A percentile compares a stretch with the other conserved stretches of the same genome.
Evolutionary conservation across 2,888 invertebrate species (phyloP).

Genomic region (Diadegma fenestrale): DNA sequence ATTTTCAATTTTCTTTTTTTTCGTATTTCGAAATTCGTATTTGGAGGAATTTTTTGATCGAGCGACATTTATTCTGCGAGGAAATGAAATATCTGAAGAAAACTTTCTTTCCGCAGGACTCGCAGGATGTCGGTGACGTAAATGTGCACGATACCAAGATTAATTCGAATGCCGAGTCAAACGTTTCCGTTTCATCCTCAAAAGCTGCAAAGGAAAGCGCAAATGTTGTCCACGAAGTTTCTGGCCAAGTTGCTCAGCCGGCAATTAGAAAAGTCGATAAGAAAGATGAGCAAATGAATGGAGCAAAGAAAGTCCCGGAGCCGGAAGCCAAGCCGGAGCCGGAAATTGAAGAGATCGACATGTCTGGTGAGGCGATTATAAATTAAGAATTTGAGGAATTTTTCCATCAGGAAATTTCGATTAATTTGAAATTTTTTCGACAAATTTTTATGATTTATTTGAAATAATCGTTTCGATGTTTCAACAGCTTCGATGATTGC

Average conservation of each 20-base stretch:
- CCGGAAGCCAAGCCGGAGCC: conserved; percentile 78
- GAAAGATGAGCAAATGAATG: conserved; percentile 80
- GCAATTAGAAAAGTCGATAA: conserved; percentile 72
- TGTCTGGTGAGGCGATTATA: conserved; percentile 86
- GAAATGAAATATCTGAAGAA: background rate
- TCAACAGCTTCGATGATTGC: conserved; percentile 88
- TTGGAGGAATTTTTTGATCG: background rate
- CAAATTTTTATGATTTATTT: background rate
- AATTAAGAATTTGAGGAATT: background rate
- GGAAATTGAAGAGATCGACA: conserved; percentile 86
- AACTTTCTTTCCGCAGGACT: conserved; percentile 28
- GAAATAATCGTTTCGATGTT: background rate
- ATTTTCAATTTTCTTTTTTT: background rate
- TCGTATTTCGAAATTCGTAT: background rate
- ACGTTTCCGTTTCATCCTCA: conserved; percentile 62
- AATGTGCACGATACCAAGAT: conserved; percentile 48
- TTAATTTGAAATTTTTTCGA: background rate
- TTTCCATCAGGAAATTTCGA: background rate
- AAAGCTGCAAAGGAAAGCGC: conserved; percentile 75
- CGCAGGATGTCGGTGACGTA: conserved; percentile 53
- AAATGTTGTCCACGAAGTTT: conserved; percentile 73
- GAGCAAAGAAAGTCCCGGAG: conserved; percentile 78
- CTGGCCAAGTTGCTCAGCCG: conserved; percentile 63
- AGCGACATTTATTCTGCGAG: background rate
- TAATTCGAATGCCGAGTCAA: conserved; percentile 64